Evolutionary conservation across 2,113 vertebrate genomes (phyloP), one percentile per base, ranked within the genome.

Genomic region (Ondatra zibethicus): DNA sequence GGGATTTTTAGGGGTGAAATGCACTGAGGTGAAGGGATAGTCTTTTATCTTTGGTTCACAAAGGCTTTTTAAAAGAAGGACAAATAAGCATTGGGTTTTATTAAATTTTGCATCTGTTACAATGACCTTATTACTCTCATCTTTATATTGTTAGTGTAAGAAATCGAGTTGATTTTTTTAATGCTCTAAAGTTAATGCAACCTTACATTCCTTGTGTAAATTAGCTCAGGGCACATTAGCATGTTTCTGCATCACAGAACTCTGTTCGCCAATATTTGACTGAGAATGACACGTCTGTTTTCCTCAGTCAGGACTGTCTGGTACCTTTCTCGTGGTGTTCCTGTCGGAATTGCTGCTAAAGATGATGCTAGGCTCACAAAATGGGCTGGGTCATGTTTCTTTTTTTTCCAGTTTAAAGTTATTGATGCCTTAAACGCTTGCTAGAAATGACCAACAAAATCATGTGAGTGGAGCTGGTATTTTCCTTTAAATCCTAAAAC

Each of bases 401-500:
- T 87, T 63, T 93, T 94, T 61, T 52, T 87, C 86, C 86, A 31
- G 39, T 66, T 95, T 77, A 33, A 25, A 75, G 42, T 75, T 65
- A 85, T 31, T 65, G 81, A 31, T 65, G 72, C 90, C 73, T 55
- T 94, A 14, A 94, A 68, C 76, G 31, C 68, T 84, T 81, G 42
- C 25, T 89, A 75, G 70, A 96, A 90, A 29, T 90, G 55, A n/a
- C 11, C 47, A 90, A n/a, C 55, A 45, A 89, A 85, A 91, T 82
- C 25, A 93, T 68, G 66, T 68, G 45, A 39, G 73, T 84, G 39
- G 5, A 68, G 91, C 66, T 82, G 19, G 1, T 68, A 29, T 89
- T 93, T 96, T 70, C 73, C 45, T 96, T 88, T 86, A n/a, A 25
- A 75, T 91, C 84, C 95, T 92, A 85, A 82, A 95, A 77, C 47